phyloP scores from a whole-genome alignment of 2,113 vertebrate species.

The Perca flavescens region DNA sequence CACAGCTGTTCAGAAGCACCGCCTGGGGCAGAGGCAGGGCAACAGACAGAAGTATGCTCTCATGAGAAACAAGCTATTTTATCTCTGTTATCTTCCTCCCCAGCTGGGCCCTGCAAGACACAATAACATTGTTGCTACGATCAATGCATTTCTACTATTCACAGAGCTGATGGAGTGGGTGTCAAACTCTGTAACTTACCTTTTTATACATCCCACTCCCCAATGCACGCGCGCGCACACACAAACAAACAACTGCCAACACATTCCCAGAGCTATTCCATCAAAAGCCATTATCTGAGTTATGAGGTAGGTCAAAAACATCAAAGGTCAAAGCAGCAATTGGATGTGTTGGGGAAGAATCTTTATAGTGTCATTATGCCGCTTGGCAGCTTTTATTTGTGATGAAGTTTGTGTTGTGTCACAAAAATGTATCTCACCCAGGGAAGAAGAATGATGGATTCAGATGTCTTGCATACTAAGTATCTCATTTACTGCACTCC shows the following conservation, averaged over 20 bases:
- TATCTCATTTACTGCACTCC: background rate
- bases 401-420: conserved; percentile 57
- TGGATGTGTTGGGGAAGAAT: conserved; percentile 45
- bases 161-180: conserved; percentile 62
- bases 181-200: conserved; percentile 57
- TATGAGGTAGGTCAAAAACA: conserved; percentile 58
- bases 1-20: conserved; percentile 52
- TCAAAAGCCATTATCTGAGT: conserved; percentile 53
- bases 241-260: conserved; percentile 33
- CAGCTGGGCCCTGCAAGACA: conserved; percentile 62
- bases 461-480: conserved; percentile 33
- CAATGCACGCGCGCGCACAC: background rate
- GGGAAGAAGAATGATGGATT: conserved; percentile 34
- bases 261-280: conserved; percentile 34
- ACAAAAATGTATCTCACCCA: conserved; percentile 47
- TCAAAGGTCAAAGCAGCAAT: conserved; percentile 56
- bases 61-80: conserved; percentile 69
- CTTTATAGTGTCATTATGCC: conserved; percentile 64
- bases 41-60: conserved; percentile 58
- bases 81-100: conserved; percentile 72
- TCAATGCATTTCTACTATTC: conserved; percentile 64
- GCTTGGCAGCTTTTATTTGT: conserved; percentile 66
- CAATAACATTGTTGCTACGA: conserved; percentile 59
- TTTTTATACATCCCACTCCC: conserved; percentile 26
- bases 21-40: conserved; percentile 35